Conservation (phyloP, 35 echinoderm and acorn worm species). For the Antedon bifida region DNA sequence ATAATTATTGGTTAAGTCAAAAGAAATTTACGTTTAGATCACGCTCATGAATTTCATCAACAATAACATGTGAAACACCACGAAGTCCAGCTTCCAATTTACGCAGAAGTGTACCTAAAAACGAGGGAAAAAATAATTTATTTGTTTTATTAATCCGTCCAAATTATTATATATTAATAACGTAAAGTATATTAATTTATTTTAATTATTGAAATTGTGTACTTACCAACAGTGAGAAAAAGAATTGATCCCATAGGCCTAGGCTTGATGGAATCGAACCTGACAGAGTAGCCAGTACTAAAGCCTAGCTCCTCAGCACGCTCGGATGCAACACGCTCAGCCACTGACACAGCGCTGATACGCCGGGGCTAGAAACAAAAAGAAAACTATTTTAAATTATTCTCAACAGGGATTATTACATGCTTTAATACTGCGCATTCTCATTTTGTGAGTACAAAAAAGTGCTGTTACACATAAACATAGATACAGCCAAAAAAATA, state of each 20-base stretch:
- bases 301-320: slow-evolving; percentile 56
- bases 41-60: slow-evolving; percentile 96
- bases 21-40: slow-evolving; percentile 81
- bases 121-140: background rate
- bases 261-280: slow-evolving; percentile 85
- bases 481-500: too few relatives aligned
- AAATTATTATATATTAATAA: too few relatives aligned
- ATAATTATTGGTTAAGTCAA: too few relatives aligned
- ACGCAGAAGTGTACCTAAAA: slow-evolving; percentile 66
- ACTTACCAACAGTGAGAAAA: slow-evolving; percentile 85
- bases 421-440: too few relatives aligned
- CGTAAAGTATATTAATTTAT: too few relatives aligned
- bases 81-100: slow-evolving; percentile 81
- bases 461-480: too few relatives aligned
- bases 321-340: slow-evolving; percentile 74
- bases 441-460: too few relatives aligned
- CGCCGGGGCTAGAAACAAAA: slow-evolving; percentile 59
- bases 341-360: slow-evolving; percentile 93
- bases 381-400: too few relatives aligned
- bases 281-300: slow-evolving; percentile 79
- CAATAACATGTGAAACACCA: slow-evolving; percentile 89
- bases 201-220: too few relatives aligned
- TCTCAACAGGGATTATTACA: too few relatives aligned
- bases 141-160: background rate
- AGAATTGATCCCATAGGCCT: slow-evolving; percentile 72